These are phyloP conservation scores for Diacarnus erythraeanus DNA, from an alignment of 37 sponge, comb jelly and placozoan species.

Conservation along the genomic window DNA sequence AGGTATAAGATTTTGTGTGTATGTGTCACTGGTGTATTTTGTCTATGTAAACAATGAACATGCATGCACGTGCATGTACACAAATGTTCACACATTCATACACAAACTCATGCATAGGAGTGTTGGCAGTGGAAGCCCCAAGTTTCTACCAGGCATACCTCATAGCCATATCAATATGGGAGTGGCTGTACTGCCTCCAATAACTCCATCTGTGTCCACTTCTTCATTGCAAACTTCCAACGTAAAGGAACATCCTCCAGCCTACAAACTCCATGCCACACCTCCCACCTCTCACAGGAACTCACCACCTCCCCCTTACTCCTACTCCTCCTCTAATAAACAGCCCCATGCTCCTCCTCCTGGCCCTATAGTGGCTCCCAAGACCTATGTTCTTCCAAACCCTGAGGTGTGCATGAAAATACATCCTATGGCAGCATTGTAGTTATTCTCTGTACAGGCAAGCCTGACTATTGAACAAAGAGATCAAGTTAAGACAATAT, in stretches of 20 bases:
- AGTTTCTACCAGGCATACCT: background rate
- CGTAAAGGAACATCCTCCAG: constrained; percentile 19
- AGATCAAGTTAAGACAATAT: constrained; percentile 23
- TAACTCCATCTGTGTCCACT: background rate
- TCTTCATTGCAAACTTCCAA: constrained; percentile 2
- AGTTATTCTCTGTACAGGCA: background rate
- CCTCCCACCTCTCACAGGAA: background rate
- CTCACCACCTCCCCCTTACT: constrained; percentile 11
- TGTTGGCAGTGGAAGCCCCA: background rate
- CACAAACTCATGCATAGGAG: background rate
- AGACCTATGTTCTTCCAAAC: constrained; percentile 47
- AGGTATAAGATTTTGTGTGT: background rate
- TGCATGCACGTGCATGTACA: background rate
- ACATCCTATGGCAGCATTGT: background rate
- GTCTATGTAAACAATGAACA: background rate
- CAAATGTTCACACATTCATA: background rate
- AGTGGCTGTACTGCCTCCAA: constrained; percentile 57
- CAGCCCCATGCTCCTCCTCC: constrained; percentile 4
- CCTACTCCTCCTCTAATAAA: constrained; percentile 15
- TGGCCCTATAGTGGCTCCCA: background rate
- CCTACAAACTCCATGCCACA: constrained; percentile 9
- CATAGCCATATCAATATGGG: constrained; percentile 20
- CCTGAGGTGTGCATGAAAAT: background rate
- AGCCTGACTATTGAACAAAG: constrained; percentile 33
- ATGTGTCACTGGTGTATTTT: background rate